These are phyloP conservation scores for Arenicola marina DNA, from an alignment of 2,888 invertebrate species.

Conservation along the genomic window DNA sequence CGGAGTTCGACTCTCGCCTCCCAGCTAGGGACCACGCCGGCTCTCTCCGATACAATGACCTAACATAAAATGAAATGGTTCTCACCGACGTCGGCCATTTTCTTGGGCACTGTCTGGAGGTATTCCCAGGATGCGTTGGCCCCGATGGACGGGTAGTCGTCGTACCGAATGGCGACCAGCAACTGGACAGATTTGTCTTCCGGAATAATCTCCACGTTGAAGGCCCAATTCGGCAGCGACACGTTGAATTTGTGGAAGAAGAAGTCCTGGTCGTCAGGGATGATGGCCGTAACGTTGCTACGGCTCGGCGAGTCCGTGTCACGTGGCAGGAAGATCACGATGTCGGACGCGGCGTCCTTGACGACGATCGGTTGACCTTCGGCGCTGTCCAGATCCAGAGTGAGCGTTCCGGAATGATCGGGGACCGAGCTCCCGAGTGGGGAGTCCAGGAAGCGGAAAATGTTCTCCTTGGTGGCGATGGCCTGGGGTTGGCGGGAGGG, in stretches of 20 bases:
- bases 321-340: not conserved
- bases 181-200: slow-evolving; percentile 25
- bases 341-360: too few relatives aligned
- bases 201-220: slow-evolving; percentile 23
- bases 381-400: too few relatives aligned
- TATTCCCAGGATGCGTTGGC: slow-evolving; percentile 21
- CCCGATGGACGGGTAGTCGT: slow-evolving; percentile 25
- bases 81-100: slow-evolving; percentile 2
- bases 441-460: too few relatives aligned
- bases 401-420: too few relatives aligned
- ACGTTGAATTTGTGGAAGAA: slow-evolving; percentile 9
- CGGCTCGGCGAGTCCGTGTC: not conserved
- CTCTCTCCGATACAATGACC: too few relatives aligned
- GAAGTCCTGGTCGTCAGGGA: slow-evolving; percentile 4
- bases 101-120: slow-evolving; percentile 12
- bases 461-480: too few relatives aligned
- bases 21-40: too few relatives aligned
- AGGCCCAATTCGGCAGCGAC: not conserved
- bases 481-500: too few relatives aligned
- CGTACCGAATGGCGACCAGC: slow-evolving; percentile 31
- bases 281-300: not conserved
- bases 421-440: too few relatives aligned
- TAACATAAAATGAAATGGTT: too few relatives aligned
- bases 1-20: too few relatives aligned
- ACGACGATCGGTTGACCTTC: too few relatives aligned